A percentile compares a stretch with the other conserved stretches of the same genome.
phyloP scores from a whole-genome alignment of 2,113 vertebrate genomes.

The Rhinoderma darwinii region DNA sequence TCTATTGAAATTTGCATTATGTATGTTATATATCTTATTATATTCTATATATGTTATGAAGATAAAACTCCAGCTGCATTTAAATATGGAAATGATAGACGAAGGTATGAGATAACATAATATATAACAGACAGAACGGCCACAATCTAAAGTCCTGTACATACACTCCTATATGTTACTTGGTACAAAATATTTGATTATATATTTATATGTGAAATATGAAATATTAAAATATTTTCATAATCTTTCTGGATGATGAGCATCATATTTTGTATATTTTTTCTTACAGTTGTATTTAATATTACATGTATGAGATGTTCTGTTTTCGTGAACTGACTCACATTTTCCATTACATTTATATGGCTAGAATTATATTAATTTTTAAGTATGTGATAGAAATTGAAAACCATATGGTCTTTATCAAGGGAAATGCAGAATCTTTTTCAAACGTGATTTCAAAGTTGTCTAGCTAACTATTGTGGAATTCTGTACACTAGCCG shows the following conservation, averaged over 20 bases:
- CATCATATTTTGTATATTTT: neutral
- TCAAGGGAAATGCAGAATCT: constrained; percentile 5
- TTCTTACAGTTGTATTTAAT: neutral
- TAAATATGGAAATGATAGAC: no score
- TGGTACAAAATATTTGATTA: neutral
- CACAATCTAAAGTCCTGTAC: no score
- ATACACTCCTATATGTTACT: no score
- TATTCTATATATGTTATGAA: neutral
- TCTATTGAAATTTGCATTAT: neutral
- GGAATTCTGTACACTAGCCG: neutral
- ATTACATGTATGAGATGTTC: neutral
- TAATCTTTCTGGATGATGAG: neutral
- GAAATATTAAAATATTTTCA: neutral
- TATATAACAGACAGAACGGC: no score
- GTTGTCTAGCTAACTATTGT: neutral
- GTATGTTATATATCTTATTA: neutral
- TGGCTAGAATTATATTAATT: neutral
- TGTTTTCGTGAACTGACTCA: neutral
- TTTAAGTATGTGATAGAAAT: constrained; percentile 7
- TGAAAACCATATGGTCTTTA: neutral
- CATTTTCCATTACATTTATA: constrained; percentile 17
- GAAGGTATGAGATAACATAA: no score
- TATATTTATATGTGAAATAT: no score
- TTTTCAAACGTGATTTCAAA: constrained; percentile 19
- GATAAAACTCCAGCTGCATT: no score